Conservation (phyloP, 2,797 vertebrate genomes). For the Coregonus ussuriensis region DNA sequence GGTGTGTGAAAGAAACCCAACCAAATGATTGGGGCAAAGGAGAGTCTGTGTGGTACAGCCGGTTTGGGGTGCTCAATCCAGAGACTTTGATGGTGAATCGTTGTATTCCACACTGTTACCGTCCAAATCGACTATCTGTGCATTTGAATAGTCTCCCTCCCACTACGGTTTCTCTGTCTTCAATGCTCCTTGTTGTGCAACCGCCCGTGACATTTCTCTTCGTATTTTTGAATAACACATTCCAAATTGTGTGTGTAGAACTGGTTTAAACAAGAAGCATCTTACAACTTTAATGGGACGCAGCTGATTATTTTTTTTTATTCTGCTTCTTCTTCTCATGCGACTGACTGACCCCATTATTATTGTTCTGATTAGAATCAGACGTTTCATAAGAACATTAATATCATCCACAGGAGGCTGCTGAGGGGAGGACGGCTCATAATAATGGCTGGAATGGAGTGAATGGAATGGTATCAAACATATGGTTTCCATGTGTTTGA, state of each 20-base stretch:
- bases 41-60: background rate
- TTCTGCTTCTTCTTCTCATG: background rate
- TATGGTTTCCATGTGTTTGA: too few relatives aligned
- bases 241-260: constrained; percentile 6
- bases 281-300: background rate
- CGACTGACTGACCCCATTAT: background rate
- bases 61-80: background rate
- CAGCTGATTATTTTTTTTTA: background rate
- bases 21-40: constrained; percentile 4
- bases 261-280: constrained; percentile 1
- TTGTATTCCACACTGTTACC: background rate
- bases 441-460: too few relatives aligned
- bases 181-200: background rate
- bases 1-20: constrained; percentile 19
- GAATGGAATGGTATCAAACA: too few relatives aligned
- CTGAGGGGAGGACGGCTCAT: too few relatives aligned
- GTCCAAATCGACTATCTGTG: background rate
- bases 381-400: background rate
- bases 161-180: constrained; percentile 9
- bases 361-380: background rate
- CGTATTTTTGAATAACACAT: background rate
- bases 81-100: background rate
- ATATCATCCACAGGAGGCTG: constrained; percentile 4
- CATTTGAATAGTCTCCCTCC: background rate
- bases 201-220: background rate